Conservation (phyloP, 2,113 vertebrate genomes). For the Catagonus wagneri region DNA sequence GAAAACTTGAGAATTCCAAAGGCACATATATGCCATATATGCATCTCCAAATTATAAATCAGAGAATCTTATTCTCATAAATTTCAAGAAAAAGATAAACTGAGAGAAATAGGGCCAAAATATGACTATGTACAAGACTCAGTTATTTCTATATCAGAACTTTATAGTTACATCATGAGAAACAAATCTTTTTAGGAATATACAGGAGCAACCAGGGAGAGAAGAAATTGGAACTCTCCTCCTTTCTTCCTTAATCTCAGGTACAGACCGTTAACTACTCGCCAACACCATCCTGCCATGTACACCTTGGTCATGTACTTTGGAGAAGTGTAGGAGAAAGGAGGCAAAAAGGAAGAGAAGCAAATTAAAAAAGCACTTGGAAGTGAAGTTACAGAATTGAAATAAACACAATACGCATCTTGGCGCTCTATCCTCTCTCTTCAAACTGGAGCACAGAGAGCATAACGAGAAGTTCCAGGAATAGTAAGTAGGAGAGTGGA, state of each 20-base stretch:
- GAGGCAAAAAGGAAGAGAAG: neutral
- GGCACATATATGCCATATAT: neutral
- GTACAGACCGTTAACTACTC: neutral
- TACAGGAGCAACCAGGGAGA: neutral
- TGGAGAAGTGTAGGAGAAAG: neutral
- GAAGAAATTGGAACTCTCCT: neutral
- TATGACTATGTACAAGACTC: neutral
- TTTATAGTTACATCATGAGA: neutral
- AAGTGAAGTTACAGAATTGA: neutral
- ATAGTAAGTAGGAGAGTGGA: constrained; percentile 1
- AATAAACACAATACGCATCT: neutral
- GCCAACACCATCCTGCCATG: neutral
- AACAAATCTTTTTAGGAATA: neutral
- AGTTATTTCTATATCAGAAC: neutral
- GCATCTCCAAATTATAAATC: neutral
- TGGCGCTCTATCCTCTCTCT: neutral
- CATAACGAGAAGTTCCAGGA: neutral
- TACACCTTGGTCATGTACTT: neutral
- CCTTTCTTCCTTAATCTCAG: neutral
- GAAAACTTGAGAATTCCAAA: neutral
- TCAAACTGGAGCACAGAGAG: neutral
- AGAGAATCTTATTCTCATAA: neutral
- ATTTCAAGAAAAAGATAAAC: neutral
- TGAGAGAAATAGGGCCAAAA: neutral
- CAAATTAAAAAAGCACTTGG: neutral